Evolutionary conservation across 1,140 invertebrate species (phyloP).

Genomic region (Drosophila guanche): DNA sequence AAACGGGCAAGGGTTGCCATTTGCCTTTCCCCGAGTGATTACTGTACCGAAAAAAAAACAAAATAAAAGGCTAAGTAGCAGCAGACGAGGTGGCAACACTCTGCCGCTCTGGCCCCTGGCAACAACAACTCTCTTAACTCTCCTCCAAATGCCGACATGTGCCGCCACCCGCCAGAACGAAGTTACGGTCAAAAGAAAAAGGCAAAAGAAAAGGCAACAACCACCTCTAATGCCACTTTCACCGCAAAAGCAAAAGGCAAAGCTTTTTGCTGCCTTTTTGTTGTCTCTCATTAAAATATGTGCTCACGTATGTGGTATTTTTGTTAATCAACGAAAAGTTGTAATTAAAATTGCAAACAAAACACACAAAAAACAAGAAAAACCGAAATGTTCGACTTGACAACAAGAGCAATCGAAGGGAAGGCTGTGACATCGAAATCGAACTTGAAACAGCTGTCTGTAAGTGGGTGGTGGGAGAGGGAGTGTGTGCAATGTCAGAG

Average conservation of each 20-base stretch:
- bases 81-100: no score
- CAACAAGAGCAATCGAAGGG: slow-evolving; percentile 44
- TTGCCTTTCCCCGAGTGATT: no score
- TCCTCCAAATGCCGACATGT: no score
- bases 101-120: background rate
- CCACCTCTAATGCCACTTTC: slow-evolving; percentile 41
- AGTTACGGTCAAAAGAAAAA: slow-evolving; percentile 15
- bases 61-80: no score
- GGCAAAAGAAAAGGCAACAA: slow-evolving; percentile 6
- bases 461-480: slow-evolving; percentile 1
- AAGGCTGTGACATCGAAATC: slow-evolving; percentile 30
- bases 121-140: background rate
- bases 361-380: no score
- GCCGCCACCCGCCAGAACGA: no score
- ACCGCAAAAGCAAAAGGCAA: slow-evolving; percentile 26
- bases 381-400: slow-evolving; percentile 38
- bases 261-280: background rate
- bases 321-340: slow-evolving; percentile 42
- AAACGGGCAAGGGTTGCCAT: no score
- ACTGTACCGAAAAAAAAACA: no score
- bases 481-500: slow-evolving; percentile 40
- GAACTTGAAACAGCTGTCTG: slow-evolving; percentile 53
- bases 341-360: slow-evolving; percentile 39
- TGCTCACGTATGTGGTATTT: slow-evolving; percentile 10
- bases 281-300: slow-evolving; percentile 34